These are phyloP conservation scores for Lepidurus packardi DNA, from an alignment of 1,140 invertebrate species.

Conservation along the genomic window DNA sequence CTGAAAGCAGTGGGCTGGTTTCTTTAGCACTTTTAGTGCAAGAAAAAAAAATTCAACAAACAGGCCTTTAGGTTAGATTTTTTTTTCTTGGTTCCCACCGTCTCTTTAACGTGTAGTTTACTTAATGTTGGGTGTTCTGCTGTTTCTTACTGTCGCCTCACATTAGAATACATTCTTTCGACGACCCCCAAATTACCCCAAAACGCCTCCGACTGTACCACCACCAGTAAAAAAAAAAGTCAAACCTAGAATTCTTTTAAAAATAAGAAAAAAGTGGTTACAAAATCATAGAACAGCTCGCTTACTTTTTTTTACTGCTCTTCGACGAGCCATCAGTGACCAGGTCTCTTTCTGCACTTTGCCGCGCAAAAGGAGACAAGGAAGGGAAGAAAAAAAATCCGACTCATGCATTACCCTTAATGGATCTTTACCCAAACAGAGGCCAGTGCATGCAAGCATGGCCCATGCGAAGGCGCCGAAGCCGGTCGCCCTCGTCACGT, in stretches of 20 bases:
- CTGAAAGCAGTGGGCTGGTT: neutral
- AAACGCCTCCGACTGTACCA: neutral
- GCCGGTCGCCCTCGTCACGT: neutral
- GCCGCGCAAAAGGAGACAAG: conserved; percentile 10
- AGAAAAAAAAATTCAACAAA: neutral
- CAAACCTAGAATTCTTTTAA: neutral
- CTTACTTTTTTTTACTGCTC: neutral
- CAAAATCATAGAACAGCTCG: neutral
- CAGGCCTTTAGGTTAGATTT: neutral
- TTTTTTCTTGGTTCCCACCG: neutral
- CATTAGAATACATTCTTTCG: neutral
- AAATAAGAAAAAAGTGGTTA: neutral
- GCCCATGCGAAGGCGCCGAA: neutral
- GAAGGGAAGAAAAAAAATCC: neutral
- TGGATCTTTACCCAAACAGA: conserved; percentile 21
- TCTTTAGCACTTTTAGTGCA: neutral
- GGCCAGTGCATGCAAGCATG: neutral
- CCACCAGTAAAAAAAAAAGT: neutral
- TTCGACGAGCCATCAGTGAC: neutral
- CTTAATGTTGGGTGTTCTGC: conserved; percentile 2
- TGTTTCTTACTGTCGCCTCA: neutral
- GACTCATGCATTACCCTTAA: conserved; percentile 13
- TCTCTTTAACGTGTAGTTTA: neutral
- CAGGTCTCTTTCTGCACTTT: conserved; percentile 20
- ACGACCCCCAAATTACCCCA: neutral